Base-by-base conservation (phyloP, 1,140 invertebrate species). In the Planococcus citri region DNA sequence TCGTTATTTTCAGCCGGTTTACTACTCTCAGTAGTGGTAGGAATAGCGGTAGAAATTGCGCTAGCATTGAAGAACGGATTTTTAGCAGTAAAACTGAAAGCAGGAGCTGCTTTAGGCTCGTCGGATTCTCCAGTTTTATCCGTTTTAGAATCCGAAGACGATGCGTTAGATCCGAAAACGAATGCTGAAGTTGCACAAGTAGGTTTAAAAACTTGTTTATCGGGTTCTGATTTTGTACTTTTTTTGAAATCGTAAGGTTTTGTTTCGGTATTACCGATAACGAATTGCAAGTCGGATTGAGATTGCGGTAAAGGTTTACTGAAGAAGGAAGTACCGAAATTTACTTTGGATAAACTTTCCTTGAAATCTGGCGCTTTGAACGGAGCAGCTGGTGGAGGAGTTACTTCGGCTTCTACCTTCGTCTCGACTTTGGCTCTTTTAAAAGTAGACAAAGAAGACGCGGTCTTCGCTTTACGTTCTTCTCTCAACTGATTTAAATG, bases 291-390 rank as follows among this genome's bases (percentile, higher is more conserved):
- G 10, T 51, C 2, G 41, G n/a, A 9, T 64, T 21, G 60, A 6
- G 60, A 17, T 51, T 51, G 4, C 17, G 41, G 12, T 17, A 51
- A 51, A 17, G 41, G 41, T 20, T 51, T 51, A 20, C 4, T 25
- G 9, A 27, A 64, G 25, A 64, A 64, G 4, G 20, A 22, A 20
- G 2, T 51, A 51, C 41, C 41, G n/a, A 51, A 51, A 64, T 64
- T 25, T 2, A 64, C 20, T 27, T 64, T 64, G 3, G 60, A 64
- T 25, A 64, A 64, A 25, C 60, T 64, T 24, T 24, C 21, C 17
- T 64, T 64, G 25, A 64, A 64, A 64, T 64, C 60, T 25, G 60
- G 60, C 10, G 22, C 60, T 64, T 64, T 64, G 17, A 64, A 64
- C 22, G 60, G 21, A 64, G 60, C 17, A 9, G 60, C 4, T 24